These are phyloP conservation scores for Melanotaenia trifasciata DNA, from an alignment of 2,797 vertebrate genomes.

Conservation along the genomic window DNA sequence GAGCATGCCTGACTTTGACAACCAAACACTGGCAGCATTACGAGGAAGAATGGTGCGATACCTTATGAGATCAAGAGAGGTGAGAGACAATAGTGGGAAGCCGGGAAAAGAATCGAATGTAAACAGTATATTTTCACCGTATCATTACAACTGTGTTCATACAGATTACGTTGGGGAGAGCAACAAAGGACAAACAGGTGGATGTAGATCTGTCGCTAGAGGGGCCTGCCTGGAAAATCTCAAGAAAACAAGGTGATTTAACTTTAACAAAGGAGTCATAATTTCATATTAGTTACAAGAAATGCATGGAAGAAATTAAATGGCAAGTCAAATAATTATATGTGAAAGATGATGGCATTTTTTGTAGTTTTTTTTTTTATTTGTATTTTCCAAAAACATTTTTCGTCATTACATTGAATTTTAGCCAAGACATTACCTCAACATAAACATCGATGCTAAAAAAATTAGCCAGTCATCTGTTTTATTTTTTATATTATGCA, in stretches of 20 bases:
- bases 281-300: neutral
- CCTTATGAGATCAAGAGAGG: slow-evolving; percentile 96
- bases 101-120: neutral
- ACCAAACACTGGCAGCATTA: slow-evolving; percentile 93
- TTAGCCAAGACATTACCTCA: neutral
- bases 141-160: slow-evolving; percentile 7
- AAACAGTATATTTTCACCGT: neutral
- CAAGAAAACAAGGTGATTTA: slow-evolving; percentile 91
- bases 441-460: neutral
- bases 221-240: slow-evolving; percentile 97
- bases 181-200: slow-evolving; percentile 98
- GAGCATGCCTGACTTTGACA: slow-evolving; percentile 97
- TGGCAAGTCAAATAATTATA: neutral
- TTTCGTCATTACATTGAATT: neutral
- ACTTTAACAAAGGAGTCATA: neutral
- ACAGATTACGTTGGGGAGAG: slow-evolving; percentile 94
- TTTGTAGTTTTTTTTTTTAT: neutral
- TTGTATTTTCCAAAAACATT: neutral
- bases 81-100: slow-evolving; percentile 50
- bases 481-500: neutral
- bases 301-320: neutral
- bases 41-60: slow-evolving; percentile 97
- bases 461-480: neutral
- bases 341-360: neutral
- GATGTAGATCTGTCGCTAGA: slow-evolving; percentile 95